These are phyloP conservation scores for Tuberolachnus salignus DNA, from an alignment of 2,888 invertebrate genomes.

Conservation along the genomic window DNA sequence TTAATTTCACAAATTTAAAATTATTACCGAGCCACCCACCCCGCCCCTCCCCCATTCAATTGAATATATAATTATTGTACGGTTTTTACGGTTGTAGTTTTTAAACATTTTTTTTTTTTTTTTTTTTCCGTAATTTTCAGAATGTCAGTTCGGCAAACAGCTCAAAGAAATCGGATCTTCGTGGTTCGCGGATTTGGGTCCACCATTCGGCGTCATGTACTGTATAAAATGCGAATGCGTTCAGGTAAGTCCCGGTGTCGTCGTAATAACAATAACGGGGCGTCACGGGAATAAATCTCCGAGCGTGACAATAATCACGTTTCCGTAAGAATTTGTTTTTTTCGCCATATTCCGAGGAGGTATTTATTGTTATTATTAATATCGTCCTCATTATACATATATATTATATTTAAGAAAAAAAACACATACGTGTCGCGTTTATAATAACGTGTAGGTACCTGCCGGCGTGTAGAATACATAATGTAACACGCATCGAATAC, in stretches of 20 bases:
- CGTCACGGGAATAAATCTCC: background rate
- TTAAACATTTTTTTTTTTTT: conserved; percentile 60
- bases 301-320: conserved; percentile 15
- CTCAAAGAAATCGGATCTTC: conserved; percentile 85
- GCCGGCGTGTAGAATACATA: conserved; percentile 30
- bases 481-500: background rate
- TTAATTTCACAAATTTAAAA: conserved; percentile 17
- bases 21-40: background rate
- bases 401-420: too few species aligned
- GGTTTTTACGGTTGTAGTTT: conserved; percentile 1
- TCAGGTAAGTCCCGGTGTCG: conserved; percentile 75
- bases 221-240: conserved; percentile 96
- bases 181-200: conserved; percentile 92
- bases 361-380: conserved; percentile 18
- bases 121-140: conserved; percentile 70
- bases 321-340: conserved; percentile 2
- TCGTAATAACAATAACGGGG: background rate
- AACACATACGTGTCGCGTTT: conserved; percentile 27
- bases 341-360: background rate
- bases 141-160: conserved; percentile 89
- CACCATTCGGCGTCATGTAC: conserved; percentile 91
- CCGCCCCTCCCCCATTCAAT: background rate
- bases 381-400: conserved; percentile 25
- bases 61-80: background rate
- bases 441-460: conserved; percentile 35